Percentiles rank a stretch among this genome's conserved stretches.
Conservation (phyloP, 2,797 vertebrate genomes). For the Catamblyrhynchus diadema region DNA sequence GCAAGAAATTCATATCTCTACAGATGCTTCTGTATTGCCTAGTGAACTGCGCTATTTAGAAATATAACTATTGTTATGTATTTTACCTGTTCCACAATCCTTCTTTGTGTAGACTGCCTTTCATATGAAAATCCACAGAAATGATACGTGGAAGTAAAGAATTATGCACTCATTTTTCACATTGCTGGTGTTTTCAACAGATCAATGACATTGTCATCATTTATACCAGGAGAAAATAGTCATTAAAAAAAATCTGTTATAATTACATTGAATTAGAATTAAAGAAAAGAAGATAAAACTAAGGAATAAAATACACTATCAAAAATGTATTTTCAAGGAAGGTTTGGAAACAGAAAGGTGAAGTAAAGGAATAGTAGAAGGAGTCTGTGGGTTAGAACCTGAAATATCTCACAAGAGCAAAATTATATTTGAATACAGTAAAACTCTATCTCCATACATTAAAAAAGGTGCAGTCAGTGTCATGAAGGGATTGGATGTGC, state of each 20-base stretch:
- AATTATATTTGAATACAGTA: background rate
- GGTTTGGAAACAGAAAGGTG: background rate
- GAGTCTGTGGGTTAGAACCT: background rate
- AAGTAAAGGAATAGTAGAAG: background rate
- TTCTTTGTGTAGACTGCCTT: background rate
- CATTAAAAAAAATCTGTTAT: fast-evolving
- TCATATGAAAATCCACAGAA: background rate
- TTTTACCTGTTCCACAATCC: background rate
- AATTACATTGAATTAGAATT: background rate
- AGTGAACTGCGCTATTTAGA: background rate
- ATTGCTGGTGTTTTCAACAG: background rate
- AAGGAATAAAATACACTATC: background rate
- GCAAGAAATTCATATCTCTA: background rate
- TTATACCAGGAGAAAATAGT: background rate
- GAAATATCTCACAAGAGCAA: background rate
- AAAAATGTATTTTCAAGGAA: background rate
- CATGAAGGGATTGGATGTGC: background rate
- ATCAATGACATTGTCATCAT: background rate
- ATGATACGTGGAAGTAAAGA: background rate
- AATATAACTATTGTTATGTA: background rate
- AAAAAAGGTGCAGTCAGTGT: background rate
- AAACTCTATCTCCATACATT: background rate
- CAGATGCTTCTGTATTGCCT: background rate
- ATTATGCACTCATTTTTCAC: background rate
- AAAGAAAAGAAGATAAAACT: background rate